Evolutionary conservation across 2,888 invertebrate genomes (phyloP).

Genomic region (Lydus trimaculatus): DNA sequence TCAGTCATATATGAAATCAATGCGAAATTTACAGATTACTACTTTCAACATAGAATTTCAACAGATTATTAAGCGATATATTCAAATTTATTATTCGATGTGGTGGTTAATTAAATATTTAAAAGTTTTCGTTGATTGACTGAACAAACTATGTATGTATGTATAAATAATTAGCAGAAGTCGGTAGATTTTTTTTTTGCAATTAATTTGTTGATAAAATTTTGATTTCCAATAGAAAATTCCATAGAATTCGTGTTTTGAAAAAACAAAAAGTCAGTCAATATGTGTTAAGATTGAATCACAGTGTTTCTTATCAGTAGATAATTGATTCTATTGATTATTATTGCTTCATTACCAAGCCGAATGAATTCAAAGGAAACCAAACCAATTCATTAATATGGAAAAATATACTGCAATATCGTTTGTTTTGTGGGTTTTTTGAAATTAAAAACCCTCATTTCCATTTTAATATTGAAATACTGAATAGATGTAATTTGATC

Average conservation of each 20-base stretch:
- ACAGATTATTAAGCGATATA: background rate
- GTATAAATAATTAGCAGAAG: background rate
- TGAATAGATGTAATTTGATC: conserved; percentile 23
- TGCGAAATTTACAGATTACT: conserved; percentile 9
- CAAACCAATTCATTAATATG: background rate
- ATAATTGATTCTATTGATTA: background rate
- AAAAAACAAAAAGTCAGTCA: background rate
- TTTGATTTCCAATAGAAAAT: conserved; percentile 11
- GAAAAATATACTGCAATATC: background rate
- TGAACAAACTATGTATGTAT: background rate
- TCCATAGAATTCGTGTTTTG: background rate
- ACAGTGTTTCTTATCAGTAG: background rate
- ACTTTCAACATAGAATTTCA: background rate
- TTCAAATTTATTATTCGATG: background rate
- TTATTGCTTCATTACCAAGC: background rate
- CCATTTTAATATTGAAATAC: conserved; percentile 12
- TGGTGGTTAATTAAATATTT: conserved; percentile 6
- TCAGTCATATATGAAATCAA: background rate
- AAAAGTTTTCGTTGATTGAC: background rate
- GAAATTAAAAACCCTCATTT: conserved; percentile 1
- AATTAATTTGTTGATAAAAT: background rate
- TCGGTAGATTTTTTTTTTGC: too few species aligned
- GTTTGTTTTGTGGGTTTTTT: background rate
- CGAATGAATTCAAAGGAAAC: background rate
- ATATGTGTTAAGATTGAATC: background rate